phyloP scores from a whole-genome alignment of 2,797 vertebrate species.

The Helarctos malayanus region DNA sequence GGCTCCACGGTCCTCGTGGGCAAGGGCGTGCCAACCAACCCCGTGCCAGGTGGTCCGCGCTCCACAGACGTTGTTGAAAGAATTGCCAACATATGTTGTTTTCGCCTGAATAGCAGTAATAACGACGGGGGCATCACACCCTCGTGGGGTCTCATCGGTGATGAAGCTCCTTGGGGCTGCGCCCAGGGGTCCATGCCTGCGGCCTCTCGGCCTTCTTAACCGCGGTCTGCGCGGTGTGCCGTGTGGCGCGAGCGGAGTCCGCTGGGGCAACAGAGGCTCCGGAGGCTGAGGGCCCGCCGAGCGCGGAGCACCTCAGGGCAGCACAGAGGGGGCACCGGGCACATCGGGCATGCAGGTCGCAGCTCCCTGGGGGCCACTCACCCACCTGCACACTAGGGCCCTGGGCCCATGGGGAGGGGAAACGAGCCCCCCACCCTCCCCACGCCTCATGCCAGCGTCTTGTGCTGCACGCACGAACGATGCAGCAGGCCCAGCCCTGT shows the following conservation, averaged over 20 bases:
- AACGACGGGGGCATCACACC: background rate
- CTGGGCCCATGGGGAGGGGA: background rate
- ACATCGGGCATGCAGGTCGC: rapidly evolving
- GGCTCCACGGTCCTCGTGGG: rapidly evolving
- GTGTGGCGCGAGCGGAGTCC: too few relatives aligned
- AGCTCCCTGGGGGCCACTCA: background rate
- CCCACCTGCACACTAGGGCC: background rate
- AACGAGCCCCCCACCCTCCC: too few relatives aligned
- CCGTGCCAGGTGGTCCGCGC: background rate
- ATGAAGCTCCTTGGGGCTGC: rapidly evolving
- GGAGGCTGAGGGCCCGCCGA: rapidly evolving
- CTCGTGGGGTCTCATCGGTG: rapidly evolving
- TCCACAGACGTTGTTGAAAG: rapidly evolving
- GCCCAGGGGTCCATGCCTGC: background rate
- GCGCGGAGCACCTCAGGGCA: background rate
- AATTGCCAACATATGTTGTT: rapidly evolving
- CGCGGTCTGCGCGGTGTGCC: background rate
- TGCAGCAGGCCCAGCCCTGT: rapidly evolving
- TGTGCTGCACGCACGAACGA: background rate
- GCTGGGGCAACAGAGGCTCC: background rate
- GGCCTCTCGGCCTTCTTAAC: too few relatives aligned
- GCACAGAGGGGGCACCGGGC: background rate
- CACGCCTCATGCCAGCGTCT: rapidly evolving
- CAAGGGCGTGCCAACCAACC: rapidly evolving
- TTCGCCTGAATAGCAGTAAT: rapidly evolving